These are phyloP conservation scores for Cyclopterus lumpus DNA, from an alignment of 2,797 vertebrate species.

Conservation along the genomic window DNA sequence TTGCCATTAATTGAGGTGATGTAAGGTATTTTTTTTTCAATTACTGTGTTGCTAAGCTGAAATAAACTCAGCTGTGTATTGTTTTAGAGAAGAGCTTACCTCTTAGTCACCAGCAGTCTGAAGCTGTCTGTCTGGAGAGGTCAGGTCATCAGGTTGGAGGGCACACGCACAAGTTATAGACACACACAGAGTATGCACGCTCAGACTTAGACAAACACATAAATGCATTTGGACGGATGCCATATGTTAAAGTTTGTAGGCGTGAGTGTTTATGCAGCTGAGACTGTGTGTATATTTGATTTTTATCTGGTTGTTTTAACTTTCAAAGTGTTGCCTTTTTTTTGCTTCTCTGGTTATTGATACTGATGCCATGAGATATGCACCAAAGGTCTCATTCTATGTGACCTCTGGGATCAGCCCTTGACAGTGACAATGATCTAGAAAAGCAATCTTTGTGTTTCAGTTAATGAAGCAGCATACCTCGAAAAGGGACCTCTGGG, in stretches of 20 bases:
- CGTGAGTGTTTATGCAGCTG: conserved; percentile 78
- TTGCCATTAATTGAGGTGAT: conserved; percentile 43
- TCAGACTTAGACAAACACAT: conserved; percentile 59
- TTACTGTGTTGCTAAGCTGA: conserved; percentile 20
- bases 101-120: conserved; percentile 55
- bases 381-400: conserved; percentile 25
- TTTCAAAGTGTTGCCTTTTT: conserved; percentile 75
- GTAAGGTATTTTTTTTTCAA: conserved; percentile 50
- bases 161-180: conserved; percentile 22
- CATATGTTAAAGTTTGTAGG: conserved; percentile 68
- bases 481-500: conserved; percentile 20
- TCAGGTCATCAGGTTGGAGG: conserved; percentile 50
- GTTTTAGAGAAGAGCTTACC: conserved; percentile 56
- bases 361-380: conserved; percentile 71
- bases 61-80: conserved; percentile 57
- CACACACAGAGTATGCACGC: neutral
- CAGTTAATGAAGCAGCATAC: conserved; percentile 38
- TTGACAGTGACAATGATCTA: conserved; percentile 31
- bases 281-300: conserved; percentile 82
- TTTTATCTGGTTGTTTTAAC: conserved; percentile 82
- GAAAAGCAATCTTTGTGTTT: conserved; percentile 37
- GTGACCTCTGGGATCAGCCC: conserved; percentile 33
- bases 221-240: conserved; percentile 56
- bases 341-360: conserved; percentile 68
- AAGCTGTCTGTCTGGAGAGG: conserved; percentile 58